Evolutionary conservation across 2,797 vertebrate genomes (phyloP), one percentile per base, ranked within the genome.

Genomic region (Myripristis murdjan): DNA sequence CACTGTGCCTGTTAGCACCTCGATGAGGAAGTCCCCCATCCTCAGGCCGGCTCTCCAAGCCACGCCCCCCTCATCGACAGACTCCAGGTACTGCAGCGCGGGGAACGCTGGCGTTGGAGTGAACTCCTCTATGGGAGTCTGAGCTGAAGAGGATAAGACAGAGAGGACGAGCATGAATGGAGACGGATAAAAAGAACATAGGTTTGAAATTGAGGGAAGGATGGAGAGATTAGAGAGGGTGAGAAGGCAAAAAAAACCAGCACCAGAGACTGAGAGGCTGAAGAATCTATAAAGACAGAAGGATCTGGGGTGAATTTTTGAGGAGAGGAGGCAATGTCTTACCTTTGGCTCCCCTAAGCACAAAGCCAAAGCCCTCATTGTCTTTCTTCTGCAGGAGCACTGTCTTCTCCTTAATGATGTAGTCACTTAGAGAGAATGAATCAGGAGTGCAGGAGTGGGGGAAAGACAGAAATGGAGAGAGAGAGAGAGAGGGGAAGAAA

Each of bases 361-460:
- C 97, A 91, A 98, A 98, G 83, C 97, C 97, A 71, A 98, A 98
- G 64, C 97, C 97, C 89, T 98, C 96, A 86, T 96, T 98, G 94
- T 98, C 97, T 91, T 97, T 97, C 93, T 98, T 98, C 95, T 98
- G 97, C 83, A 98, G 94, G 89, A 97, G 92, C 70, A 97, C 97
- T 43, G 96, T 97, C 93, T 98, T 98, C 94, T 97, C 97, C 93
- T 98, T 97, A 91, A 98, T 97, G 94, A 98, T 97, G 95, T 98
- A 98, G 94, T 98, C 97, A 92, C 97, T 98, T 77, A 41, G 83
- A 56, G 60, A 70, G 47, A 72, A 64, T 22, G n/a, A n/a, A n/a
- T n/a, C n/a, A n/a, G n/a, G 16, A 37, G 35, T n/a, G 35, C 23
- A 35, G 18, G 2, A 35, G 31, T 48, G 20, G 39, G 58, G 63